Evolutionary conservation across 92 coral and sea anemone genomes (phyloP).

Genomic region (Desmophyllum pertusum): DNA sequence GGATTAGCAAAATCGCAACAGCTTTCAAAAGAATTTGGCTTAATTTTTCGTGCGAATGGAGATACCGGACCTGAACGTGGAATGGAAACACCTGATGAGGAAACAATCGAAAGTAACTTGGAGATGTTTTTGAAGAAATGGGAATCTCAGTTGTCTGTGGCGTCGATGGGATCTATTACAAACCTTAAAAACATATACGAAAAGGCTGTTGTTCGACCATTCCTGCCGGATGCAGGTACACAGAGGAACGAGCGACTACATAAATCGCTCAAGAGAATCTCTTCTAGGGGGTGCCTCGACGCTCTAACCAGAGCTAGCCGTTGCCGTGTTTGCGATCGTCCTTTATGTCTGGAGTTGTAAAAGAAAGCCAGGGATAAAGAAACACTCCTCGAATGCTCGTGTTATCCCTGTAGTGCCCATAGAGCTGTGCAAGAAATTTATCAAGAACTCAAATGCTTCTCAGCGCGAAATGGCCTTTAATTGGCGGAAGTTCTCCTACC

Average conservation of each 20-base stretch:
- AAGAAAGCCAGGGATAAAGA: slow-evolving; percentile 38
- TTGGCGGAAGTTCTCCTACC: not conserved
- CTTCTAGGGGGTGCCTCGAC: slow-evolving; percentile 58
- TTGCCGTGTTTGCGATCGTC: slow-evolving; percentile 56
- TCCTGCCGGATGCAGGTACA: slow-evolving; percentile 62
- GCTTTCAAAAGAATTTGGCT: slow-evolving; percentile 56
- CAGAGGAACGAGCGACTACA: slow-evolving; percentile 71
- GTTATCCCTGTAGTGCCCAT: slow-evolving; percentile 56
- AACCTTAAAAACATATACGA: slow-evolving; percentile 31
- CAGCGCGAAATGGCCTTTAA: not conserved
- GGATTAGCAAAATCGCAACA: slow-evolving; percentile 19
- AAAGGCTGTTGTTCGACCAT: slow-evolving; percentile 69
- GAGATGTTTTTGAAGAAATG: slow-evolving; percentile 50
- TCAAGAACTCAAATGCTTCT: not conserved
- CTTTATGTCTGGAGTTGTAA: slow-evolving; percentile 58
- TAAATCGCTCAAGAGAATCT: slow-evolving; percentile 55
- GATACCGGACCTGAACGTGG: slow-evolving; percentile 48
- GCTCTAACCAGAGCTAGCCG: slow-evolving; percentile 65
- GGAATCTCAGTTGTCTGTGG: slow-evolving; percentile 6
- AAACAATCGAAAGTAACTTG: slow-evolving; percentile 43
- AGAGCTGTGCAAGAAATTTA: slow-evolving; percentile 24
- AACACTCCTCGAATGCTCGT: slow-evolving; percentile 42
- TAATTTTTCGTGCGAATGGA: slow-evolving; percentile 62
- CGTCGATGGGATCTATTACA: slow-evolving; percentile 8
- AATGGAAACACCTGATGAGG: slow-evolving; percentile 46